These are phyloP conservation scores for Mesorhabditis sp. DNA, from an alignment of 2,888 invertebrate species.

Conservation along the genomic window DNA sequence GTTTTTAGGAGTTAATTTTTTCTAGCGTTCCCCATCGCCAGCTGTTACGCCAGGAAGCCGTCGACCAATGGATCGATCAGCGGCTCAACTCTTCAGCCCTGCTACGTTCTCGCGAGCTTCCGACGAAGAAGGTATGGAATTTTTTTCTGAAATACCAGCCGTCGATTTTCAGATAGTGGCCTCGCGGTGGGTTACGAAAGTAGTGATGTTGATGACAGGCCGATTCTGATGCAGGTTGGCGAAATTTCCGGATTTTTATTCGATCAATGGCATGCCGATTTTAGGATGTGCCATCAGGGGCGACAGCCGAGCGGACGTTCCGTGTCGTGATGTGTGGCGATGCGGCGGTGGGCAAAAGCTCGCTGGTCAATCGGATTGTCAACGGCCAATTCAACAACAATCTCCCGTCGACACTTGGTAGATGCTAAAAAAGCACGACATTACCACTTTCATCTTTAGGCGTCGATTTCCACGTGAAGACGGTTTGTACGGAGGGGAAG, in stretches of 20 bases:
- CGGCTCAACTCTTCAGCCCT: background rate
- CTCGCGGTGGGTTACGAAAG: slow-evolving; percentile 12
- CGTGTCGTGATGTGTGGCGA: slow-evolving; percentile 67
- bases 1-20: background rate
- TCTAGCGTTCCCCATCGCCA: slow-evolving; percentile 28
- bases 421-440: slow-evolving; percentile 7
- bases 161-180: slow-evolving; percentile 13
- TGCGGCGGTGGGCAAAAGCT: slow-evolving; percentile 68
- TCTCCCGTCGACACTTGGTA: slow-evolving; percentile 67
- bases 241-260: background rate
- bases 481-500: slow-evolving; percentile 64
- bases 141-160: background rate
- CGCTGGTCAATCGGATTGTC: slow-evolving; percentile 66
- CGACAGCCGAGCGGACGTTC: slow-evolving; percentile 65
- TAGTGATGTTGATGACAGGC: background rate
- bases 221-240: background rate
- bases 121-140: background rate
- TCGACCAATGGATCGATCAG: background rate
- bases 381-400: slow-evolving; percentile 65
- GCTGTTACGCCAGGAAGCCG: too few species aligned
- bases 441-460: slow-evolving; percentile 53
- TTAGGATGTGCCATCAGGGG: slow-evolving; percentile 30
- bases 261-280: background rate
- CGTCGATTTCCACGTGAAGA: slow-evolving; percentile 66
- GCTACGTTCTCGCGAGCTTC: background rate